Percentiles rank a stretch among this genome's conserved stretches.
Evolutionary conservation across 1,140 invertebrate genomes (phyloP).

Genomic region (Zaprionus tsacasi): DNA sequence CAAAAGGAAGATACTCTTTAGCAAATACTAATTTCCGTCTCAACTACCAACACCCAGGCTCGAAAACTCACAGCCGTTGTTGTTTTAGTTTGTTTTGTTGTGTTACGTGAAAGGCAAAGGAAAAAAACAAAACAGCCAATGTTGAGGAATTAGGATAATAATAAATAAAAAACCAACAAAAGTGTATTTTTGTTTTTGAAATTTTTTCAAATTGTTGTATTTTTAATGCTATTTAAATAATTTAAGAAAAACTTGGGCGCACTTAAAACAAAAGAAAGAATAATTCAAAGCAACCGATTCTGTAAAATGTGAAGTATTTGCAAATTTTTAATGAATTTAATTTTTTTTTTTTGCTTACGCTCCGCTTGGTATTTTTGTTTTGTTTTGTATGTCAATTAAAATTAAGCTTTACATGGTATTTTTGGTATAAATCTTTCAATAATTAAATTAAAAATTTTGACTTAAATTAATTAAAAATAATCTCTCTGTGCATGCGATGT

Average conservation of each 20-base stretch:
- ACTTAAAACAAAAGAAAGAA: conserved; percentile 42
- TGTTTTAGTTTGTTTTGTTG: neutral
- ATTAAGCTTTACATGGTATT: conserved; percentile 82
- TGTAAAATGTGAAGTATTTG: conserved; percentile 75
- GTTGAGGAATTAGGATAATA: neutral
- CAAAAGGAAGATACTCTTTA: conserved; percentile 48
- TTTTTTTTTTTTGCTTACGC: conserved; percentile 66
- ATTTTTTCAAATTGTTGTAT: conserved; percentile 40
- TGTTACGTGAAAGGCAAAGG: conserved; percentile 3
- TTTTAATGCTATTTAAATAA: conserved; percentile 43
- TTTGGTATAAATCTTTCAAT: conserved; percentile 81
- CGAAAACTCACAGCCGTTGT: conserved; percentile 48
- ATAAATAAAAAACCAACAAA: conserved; percentile 34
- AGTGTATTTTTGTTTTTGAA: conserved; percentile 12
- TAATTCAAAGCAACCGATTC: conserved; percentile 58
- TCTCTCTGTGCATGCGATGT: conserved; percentile 42
- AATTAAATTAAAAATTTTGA: conserved; percentile 78
- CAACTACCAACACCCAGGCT: conserved; percentile 46
- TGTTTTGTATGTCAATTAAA: conserved; percentile 64
- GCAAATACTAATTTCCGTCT: conserved; percentile 1
- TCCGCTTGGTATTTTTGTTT: conserved; percentile 61
- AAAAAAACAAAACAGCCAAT: conserved; percentile 3
- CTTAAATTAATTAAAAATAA: conserved; percentile 74
- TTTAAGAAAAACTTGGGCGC: conserved; percentile 28
- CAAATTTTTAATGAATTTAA: conserved; percentile 67